These are phyloP conservation scores for Blastobasis lacticolella DNA, from an alignment of 2,888 invertebrate genomes.

Conservation along the genomic window DNA sequence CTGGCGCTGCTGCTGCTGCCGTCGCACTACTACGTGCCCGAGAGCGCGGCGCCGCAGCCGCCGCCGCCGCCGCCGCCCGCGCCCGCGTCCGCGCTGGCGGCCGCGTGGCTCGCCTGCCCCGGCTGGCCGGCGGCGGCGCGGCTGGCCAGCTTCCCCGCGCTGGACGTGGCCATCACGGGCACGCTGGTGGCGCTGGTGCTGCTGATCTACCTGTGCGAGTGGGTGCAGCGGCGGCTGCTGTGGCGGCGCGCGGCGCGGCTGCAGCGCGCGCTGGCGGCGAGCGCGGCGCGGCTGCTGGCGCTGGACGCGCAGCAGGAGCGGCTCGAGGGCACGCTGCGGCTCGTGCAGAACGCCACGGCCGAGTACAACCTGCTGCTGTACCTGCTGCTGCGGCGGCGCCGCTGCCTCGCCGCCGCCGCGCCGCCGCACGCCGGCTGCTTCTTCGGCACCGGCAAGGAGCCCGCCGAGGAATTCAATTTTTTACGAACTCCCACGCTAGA, in stretches of 20 bases:
- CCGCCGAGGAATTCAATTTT: constrained; percentile 26
- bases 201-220: constrained; percentile 43
- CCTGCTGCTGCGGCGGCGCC: constrained; percentile 45
- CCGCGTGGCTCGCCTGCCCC: constrained; percentile 19
- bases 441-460: constrained; percentile 32
- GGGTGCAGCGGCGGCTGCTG: constrained; percentile 56
- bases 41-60: constrained; percentile 16
- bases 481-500: constrained; percentile 23
- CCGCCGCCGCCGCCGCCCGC: constrained; percentile 1
- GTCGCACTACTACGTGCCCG: constrained; percentile 46
- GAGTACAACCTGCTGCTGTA: constrained; percentile 57
- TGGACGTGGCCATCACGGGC: constrained; percentile 39
- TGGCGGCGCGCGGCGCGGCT: constrained; percentile 35
- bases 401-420: constrained; percentile 23
- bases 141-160: constrained; percentile 28
- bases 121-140: constrained; percentile 21
- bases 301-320: constrained; percentile 49
- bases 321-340: constrained; percentile 39
- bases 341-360: constrained; percentile 46
- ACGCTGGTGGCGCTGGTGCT: constrained; percentile 33
- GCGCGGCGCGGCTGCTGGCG: constrained; percentile 39
- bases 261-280: constrained; percentile 33
- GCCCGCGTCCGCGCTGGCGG: constrained; percentile 10
- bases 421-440: constrained; percentile 25
- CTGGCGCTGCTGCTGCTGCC: constrained; percentile 45